Conservation (phyloP, 2,888 invertebrate species). For the Lagria hirta region DNA sequence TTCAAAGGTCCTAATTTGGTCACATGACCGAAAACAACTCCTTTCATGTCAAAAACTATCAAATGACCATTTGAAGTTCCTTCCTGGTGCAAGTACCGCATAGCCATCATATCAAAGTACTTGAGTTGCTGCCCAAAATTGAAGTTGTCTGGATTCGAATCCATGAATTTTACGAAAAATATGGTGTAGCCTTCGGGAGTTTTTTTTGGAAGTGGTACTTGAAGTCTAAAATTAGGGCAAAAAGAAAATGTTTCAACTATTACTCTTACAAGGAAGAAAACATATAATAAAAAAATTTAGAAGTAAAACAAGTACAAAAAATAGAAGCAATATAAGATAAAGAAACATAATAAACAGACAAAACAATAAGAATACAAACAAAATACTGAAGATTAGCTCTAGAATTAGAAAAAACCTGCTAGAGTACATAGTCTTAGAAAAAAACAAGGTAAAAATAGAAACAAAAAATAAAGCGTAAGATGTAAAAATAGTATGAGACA, state of each 20-base stretch:
- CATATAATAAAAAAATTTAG: not conserved
- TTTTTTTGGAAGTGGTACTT: constrained; percentile 32
- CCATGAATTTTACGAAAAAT: constrained; percentile 48
- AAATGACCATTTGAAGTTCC: constrained; percentile 62
- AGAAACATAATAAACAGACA: not conserved
- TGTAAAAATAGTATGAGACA: no score
- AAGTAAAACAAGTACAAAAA: not conserved
- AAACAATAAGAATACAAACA: no score
- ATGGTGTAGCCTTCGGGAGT: constrained; percentile 40
- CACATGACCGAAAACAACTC: constrained; percentile 63
- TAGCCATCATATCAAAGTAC: constrained; percentile 61
- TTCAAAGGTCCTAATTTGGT: constrained; percentile 64
- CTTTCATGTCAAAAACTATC: constrained; percentile 66
- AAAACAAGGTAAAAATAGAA: no score
- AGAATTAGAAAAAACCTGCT: no score
- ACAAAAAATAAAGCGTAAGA: no score
- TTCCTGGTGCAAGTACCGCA: constrained; percentile 58
- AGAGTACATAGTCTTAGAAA: no score
- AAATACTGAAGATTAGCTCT: no score
- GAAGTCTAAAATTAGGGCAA: no score
- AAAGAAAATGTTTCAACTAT: not conserved
- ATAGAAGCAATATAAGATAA: not conserved
- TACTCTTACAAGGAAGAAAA: not conserved
- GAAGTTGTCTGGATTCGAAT: constrained; percentile 63
- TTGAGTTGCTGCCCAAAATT: constrained; percentile 58